Evolutionary conservation across 2,888 invertebrate species (phyloP), one percentile per base, ranked within the genome.

Genomic region (Plemyria rubiginata): DNA sequence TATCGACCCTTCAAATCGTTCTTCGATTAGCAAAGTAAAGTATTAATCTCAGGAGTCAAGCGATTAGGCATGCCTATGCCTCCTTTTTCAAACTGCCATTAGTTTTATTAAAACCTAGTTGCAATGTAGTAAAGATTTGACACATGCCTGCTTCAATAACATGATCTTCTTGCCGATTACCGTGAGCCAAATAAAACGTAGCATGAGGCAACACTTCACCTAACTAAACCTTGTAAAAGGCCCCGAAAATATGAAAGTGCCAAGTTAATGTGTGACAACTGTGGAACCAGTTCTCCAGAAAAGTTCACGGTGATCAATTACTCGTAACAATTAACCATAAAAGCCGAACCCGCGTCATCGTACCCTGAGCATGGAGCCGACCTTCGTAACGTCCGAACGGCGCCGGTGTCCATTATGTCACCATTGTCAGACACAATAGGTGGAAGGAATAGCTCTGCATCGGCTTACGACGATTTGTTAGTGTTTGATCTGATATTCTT

Each of bases 351-450:
- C 60, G 55, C 72, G 68, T 68, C 71, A 70, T 66, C 69, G 71
- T 57, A 66, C 66, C 54, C 65, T 64, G 55, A 58, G 45, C 53
- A 65, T 63, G 60, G 61, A 61, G 48, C 41, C 55, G 79, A 79
- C 82, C 79, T 83, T 82, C 78, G 75, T 71, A 60, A 61, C 54
- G 50, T 45, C 69, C 75, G 74, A 76, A 80, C 75, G 78, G 77
- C 73, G 64, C 68, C 70, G 66, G 64, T 71, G 74, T 71, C 76
- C 78, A 75, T 82, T 81, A 82, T 81, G 79, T 80, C 81, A 81
- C 79, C 77, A 76, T 75, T 76, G 72, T 71, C 71, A 69, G 72
- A 74, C 73, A 81, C 78, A 76, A 78, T 77, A 66, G 72, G 70
- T 68, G 70, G 72, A 75, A 69, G 75, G 73, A 56, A 61, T 53